These are phyloP conservation scores for Trididemnum clinides DNA, from an alignment of 23 tunicate genomes.

Conservation along the genomic window DNA sequence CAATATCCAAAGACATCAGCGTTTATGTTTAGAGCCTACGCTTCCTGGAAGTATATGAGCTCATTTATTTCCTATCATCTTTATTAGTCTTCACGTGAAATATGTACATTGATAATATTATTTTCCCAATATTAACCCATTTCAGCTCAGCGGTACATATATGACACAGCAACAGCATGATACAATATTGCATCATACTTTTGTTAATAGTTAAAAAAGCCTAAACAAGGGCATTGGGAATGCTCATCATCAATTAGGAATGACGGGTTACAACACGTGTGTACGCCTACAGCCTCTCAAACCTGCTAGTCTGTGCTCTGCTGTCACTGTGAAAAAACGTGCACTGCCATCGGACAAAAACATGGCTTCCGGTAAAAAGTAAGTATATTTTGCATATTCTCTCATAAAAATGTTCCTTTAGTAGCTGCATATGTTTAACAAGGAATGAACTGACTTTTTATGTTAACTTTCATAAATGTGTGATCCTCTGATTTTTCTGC, in stretches of 20 bases:
- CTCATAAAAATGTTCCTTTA: background rate
- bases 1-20: too few relatives aligned
- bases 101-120: too few relatives aligned
- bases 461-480: background rate
- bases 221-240: background rate
- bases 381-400: background rate
- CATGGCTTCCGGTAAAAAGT: background rate
- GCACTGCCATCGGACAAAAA: background rate
- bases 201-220: background rate
- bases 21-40: too few relatives aligned
- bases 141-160: too few relatives aligned
- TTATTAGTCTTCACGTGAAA: too few relatives aligned
- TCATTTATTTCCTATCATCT: too few relatives aligned
- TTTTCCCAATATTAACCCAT: too few relatives aligned
- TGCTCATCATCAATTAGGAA: background rate
- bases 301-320: background rate
- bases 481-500: background rate
- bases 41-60: too few relatives aligned
- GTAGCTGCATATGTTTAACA: background rate
- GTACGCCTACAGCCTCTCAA: background rate
- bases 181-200: background rate
- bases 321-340: background rate
- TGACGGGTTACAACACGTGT: background rate
- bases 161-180: too few relatives aligned
- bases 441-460: background rate